A percentile compares a stretch with the other conserved stretches of the same genome.
These are phyloP conservation scores for Acanthisitta chloris DNA, from an alignment of 2,113 vertebrate genomes.

Conservation along the genomic window DNA sequence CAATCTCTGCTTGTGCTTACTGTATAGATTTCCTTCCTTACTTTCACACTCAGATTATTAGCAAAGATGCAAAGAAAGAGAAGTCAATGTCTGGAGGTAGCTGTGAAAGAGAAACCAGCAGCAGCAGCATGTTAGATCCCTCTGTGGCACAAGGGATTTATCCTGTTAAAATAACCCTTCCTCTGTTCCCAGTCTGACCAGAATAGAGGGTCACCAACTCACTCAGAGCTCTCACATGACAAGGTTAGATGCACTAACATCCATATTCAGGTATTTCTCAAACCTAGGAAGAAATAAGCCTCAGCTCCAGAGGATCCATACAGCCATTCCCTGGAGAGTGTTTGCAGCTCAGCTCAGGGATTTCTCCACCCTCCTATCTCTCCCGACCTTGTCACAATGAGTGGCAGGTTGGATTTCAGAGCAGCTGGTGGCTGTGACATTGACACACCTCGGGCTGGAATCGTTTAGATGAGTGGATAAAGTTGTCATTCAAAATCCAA, in stretches of 20 bases:
- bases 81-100: neutral
- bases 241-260: neutral
- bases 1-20: neutral
- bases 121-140: neutral
- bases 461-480: neutral
- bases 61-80: constrained; percentile 7
- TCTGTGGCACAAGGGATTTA: neutral
- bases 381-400: neutral
- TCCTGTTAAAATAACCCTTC: neutral
- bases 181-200: neutral
- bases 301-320: neutral
- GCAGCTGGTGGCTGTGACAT: constrained; percentile 15
- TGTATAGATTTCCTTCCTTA: neutral
- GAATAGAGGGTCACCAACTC: neutral
- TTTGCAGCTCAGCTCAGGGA: neutral
- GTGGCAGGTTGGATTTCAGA: constrained; percentile 26
- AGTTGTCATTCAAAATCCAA: constrained; percentile 4
- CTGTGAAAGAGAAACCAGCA: neutral
- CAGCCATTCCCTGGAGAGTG: neutral
- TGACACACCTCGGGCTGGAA: neutral
- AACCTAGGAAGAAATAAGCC: neutral
- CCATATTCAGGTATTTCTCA: neutral
- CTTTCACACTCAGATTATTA: neutral
- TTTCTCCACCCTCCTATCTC: neutral
- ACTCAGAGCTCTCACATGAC: neutral